phyloP scores from a whole-genome alignment of 2,888 invertebrate species.

The Erpobdella octoculata region DNA sequence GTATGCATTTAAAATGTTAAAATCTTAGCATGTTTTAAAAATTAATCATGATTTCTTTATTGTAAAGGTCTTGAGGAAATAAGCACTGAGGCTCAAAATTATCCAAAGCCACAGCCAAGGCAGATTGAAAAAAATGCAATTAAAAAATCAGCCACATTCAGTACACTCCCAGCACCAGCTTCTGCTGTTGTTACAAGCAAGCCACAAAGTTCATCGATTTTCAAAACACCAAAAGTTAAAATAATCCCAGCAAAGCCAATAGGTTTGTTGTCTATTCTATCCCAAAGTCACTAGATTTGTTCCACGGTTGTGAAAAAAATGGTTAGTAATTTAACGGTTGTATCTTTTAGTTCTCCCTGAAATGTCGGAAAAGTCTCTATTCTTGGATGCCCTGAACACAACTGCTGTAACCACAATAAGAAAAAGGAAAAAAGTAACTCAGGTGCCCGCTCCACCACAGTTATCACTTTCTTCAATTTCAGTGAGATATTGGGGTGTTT shows the following conservation, averaged over 20 bases:
- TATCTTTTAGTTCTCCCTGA: neutral
- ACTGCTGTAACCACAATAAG: neutral
- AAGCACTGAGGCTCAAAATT: neutral
- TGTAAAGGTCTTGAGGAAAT: neutral
- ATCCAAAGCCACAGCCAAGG: neutral
- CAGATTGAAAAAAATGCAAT: neutral
- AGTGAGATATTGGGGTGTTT: neutral
- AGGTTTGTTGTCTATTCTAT: neutral
- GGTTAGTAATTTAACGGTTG: neutral
- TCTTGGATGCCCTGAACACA: constrained; percentile 2
- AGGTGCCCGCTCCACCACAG: neutral
- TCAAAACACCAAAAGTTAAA: neutral
- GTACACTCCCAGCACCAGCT: neutral
- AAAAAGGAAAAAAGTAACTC: neutral
- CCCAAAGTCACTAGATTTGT: too few species aligned
- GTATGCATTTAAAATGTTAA: neutral
- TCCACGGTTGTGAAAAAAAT: too few species aligned
- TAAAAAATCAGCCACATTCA: neutral
- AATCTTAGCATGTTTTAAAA: neutral
- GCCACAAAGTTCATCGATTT: neutral
- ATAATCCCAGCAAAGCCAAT: neutral
- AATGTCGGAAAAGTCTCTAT: constrained; percentile 2
- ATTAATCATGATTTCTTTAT: neutral
- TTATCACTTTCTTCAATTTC: neutral
- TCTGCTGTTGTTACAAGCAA: constrained; percentile 1